phyloP scores from a whole-genome alignment of 2,888 invertebrate species.

The Acronicta psi region DNA sequence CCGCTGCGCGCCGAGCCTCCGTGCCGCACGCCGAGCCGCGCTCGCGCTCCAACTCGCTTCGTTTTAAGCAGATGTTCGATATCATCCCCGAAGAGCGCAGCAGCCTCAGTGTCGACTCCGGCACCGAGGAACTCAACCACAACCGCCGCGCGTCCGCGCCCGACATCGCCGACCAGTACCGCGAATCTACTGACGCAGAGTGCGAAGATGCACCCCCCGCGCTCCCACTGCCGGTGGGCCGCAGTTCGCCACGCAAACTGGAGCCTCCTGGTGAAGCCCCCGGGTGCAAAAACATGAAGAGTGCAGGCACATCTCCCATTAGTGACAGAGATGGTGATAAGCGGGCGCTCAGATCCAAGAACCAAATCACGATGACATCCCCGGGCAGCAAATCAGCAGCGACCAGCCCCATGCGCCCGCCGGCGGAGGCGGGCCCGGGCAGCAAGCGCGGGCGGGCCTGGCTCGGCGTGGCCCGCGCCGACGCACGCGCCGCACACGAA shows the following conservation, averaged over 20 bases:
- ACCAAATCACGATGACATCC: constrained; percentile 67
- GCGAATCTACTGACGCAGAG: constrained; percentile 50
- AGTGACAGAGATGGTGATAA: constrained; percentile 43
- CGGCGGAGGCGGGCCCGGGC: constrained; percentile 49
- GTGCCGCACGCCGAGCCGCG: constrained; percentile 62
- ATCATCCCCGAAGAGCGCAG: constrained; percentile 89
- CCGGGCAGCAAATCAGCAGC: constrained; percentile 67
- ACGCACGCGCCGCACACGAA: constrained; percentile 58
- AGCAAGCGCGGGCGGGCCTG: constrained; percentile 56
- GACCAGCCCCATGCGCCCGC: constrained; percentile 65
- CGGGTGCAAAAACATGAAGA: constrained; percentile 40
- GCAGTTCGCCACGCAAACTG: constrained; percentile 7
- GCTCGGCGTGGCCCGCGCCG: constrained; percentile 43
- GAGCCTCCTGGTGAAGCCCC: constrained; percentile 5
- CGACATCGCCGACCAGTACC: constrained; percentile 58
- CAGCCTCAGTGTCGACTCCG: constrained; percentile 83
- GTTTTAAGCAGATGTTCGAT: constrained; percentile 85
- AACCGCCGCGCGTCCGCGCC: constrained; percentile 63
- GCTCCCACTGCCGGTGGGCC: constrained; percentile 22
- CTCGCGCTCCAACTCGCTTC: constrained; percentile 75
- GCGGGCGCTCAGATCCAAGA: constrained; percentile 44
- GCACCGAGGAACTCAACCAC: constrained; percentile 72
- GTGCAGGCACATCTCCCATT: constrained; percentile 72
- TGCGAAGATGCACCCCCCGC: constrained; percentile 27
- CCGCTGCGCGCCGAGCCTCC: constrained; percentile 59